Evolutionary conservation across 2,888 invertebrate species (phyloP), one percentile per base, ranked within the genome.

Genomic region (Drosophila tripunctata): DNA sequence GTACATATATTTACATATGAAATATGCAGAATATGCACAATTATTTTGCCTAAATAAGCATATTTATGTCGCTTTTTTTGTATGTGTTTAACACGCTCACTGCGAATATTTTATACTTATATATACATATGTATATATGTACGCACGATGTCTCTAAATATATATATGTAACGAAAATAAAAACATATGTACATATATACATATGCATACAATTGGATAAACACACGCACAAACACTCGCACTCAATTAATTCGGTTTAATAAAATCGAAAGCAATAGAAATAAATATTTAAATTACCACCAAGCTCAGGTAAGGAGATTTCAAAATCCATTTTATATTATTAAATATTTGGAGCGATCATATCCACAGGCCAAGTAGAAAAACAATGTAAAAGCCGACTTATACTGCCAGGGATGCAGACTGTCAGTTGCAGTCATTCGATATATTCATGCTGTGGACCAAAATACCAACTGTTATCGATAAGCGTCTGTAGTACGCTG

Each of bases 351-450:
- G 38, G 51, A 54, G 44, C 55, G 75, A 71, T 77, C 78, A 76
- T 81, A 68, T 75, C 66, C 74, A 60, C 64, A 48, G 65, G 50
- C 31, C 56, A 57, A n/a, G 45, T 54, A 58, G 71, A 58, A 76
- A 73, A 78, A 71, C 67, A 77, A 69, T 75, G 57, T 75, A 80
- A 75, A 78, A 75, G 77, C 80, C 78, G 77, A 78, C 78, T 70
- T 71, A 70, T 71, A 74, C 71, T 58, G 66, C 43, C 61, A 69
- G 70, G 60, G 70, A 27, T 70, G 55, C 24, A 48, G 6, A 3
- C 3, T 36, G 6, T 2, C 12, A 40, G 17, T 50, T 44, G 55
- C 6, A 14, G 5, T 12, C 19, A 54, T 45, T 69, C 69, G 68
- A 68, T 68, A 68, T 68, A 40, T 10, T n/a, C 6, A 12, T 15